Conservation (phyloP, 2,888 invertebrate species). For the Crossocerus cetratus region DNA sequence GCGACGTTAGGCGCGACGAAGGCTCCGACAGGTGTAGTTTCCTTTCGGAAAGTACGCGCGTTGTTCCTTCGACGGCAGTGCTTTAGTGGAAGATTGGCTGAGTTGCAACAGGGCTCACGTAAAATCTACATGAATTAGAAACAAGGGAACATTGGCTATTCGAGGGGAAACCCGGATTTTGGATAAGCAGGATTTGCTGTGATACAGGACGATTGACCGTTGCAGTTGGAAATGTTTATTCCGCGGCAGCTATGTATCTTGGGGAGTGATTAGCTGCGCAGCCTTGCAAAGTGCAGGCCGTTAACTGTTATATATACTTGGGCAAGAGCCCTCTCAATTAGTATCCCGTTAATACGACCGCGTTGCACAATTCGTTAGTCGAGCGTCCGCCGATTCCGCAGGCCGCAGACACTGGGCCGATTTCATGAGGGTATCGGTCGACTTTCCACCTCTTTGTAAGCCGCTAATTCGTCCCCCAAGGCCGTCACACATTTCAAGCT, state of each 20-base stretch:
- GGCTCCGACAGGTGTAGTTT: constrained; percentile 35
- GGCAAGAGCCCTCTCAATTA: constrained; percentile 61
- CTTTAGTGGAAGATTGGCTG: constrained; percentile 21
- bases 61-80: constrained; percentile 10
- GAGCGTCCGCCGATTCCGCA: constrained; percentile 3
- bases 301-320: constrained; percentile 59
- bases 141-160: too few species aligned
- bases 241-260: background rate
- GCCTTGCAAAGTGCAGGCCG: constrained; percentile 49
- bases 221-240: background rate
- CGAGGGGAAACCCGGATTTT: too few species aligned
- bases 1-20: constrained; percentile 33
- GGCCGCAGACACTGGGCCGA: constrained; percentile 17
- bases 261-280: constrained; percentile 10
- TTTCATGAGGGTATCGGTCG: constrained; percentile 38
- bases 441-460: constrained; percentile 55
- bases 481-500: constrained; percentile 45
- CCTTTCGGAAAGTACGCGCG: constrained; percentile 24
- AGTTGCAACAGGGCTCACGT: constrained; percentile 31
- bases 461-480: constrained; percentile 50
- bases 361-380: constrained; percentile 65
- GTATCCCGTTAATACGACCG: constrained; percentile 58
- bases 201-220: too few species aligned
- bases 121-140: constrained; percentile 31
- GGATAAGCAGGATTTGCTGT: too few species aligned